Percentiles rank a stretch among this genome's conserved stretches.
phyloP scores from a whole-genome alignment of 2,888 invertebrate genomes.

The Scaptomyza flava region DNA sequence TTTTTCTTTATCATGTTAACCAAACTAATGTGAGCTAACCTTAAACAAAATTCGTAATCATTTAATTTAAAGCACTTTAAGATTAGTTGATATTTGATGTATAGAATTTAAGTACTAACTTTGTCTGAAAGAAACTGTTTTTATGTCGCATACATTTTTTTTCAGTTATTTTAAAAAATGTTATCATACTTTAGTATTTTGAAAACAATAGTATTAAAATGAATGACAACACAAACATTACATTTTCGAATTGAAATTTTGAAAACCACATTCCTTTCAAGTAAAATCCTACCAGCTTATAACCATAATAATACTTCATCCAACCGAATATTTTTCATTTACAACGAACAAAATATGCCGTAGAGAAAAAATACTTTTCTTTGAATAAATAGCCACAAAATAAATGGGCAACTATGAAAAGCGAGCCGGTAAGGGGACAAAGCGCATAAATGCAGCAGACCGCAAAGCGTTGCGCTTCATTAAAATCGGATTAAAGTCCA shows the following conservation, averaged over 20 bases:
- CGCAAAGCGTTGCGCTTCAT: conserved; percentile 84
- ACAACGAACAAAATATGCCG: conserved; percentile 17
- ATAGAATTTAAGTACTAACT: too few relatives aligned
- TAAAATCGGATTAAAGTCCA: conserved; percentile 83
- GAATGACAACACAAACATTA: too few relatives aligned
- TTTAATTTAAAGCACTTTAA: too few relatives aligned
- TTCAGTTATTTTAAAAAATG: too few relatives aligned
- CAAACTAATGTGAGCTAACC: background rate
- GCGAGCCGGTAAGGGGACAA: conserved; percentile 22
- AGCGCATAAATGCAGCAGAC: conserved; percentile 63
- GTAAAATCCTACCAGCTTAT: background rate
- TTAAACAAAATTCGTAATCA: too few relatives aligned
- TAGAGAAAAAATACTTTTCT: conserved; percentile 7
- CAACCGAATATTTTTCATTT: background rate
- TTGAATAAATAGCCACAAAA: conserved; percentile 20
- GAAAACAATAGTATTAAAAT: too few relatives aligned
- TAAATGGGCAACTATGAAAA: conserved; percentile 32
- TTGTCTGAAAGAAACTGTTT: too few relatives aligned
- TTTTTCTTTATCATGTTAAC: conserved; percentile 18
- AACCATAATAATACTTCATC: background rate
- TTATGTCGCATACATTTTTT: too few relatives aligned
- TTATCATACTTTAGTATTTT: too few relatives aligned
- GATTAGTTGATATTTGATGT: too few relatives aligned
- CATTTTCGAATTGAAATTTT: background rate
- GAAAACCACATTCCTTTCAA: too few relatives aligned